Percentiles rank a stretch among this genome's conserved stretches.
Conservation (phyloP, 2,888 invertebrate genomes). For the Dolomedes plantarius region DNA sequence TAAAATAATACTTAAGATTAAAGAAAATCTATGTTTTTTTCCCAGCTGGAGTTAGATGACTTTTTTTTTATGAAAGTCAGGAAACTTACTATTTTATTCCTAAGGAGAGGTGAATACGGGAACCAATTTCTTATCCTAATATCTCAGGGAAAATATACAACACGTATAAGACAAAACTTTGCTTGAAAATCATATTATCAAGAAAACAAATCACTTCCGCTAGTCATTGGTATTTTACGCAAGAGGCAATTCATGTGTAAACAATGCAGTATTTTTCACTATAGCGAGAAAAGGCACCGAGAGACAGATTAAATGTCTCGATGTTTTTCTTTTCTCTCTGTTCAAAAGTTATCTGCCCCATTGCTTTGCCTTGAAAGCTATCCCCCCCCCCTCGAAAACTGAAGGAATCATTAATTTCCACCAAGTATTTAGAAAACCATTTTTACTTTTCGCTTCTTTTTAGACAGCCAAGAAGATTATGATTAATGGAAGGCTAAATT, state of each 20-base stretch:
- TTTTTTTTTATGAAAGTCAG: no score
- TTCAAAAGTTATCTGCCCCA: neutral
- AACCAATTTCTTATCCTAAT: no score
- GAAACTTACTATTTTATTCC: no score
- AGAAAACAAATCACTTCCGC: no score
- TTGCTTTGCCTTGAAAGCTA: neutral
- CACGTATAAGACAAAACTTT: no score
- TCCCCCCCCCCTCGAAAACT: neutral
- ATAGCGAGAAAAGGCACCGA: neutral
- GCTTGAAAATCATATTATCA: no score
- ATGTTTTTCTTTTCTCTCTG: neutral
- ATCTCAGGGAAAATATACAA: no score
- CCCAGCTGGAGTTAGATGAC: no score
- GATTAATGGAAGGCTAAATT: conserved; percentile 5
- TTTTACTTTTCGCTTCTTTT: neutral
- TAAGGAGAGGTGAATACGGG: no score
- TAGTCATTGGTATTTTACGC: neutral
- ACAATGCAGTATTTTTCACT: neutral
- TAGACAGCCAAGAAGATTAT: neutral
- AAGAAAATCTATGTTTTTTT: no score
- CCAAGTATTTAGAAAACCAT: conserved; percentile 16
- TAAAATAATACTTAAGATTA: no score
- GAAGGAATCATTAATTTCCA: conserved; percentile 11
- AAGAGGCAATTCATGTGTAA: neutral
- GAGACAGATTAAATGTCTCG: neutral